Conservation (phyloP, 2,113 vertebrate genomes). For the Mormyrus lacerda region DNA sequence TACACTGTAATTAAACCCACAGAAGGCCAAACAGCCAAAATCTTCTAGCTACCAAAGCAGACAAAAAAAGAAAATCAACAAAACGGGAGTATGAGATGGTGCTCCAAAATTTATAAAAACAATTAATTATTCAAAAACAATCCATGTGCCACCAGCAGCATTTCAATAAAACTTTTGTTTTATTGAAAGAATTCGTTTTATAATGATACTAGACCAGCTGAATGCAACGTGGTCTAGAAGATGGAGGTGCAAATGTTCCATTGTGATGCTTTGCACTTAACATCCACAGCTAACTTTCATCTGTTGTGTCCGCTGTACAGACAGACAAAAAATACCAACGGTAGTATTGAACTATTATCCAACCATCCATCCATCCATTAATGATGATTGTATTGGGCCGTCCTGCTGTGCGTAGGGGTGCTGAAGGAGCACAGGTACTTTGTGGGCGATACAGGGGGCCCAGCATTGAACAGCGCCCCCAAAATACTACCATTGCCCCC, state of each 20-base stretch:
- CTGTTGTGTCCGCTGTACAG: neutral
- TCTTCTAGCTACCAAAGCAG: conserved; percentile 34
- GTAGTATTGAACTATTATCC: neutral
- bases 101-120: neutral
- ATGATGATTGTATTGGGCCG: neutral
- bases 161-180: neutral
- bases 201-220: neutral
- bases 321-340: neutral
- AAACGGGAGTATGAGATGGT: neutral
- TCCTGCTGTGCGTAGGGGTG: neutral
- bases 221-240: neutral
- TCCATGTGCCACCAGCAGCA: neutral
- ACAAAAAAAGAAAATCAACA: neutral
- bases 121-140: neutral
- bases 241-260: neutral
- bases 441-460: neutral
- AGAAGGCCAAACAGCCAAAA: conserved; percentile 58
- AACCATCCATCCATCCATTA: neutral
- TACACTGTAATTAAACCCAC: conserved; percentile 34
- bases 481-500: too few species aligned
- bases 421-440: neutral
- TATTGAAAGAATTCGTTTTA: neutral
- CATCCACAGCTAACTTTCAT: neutral
- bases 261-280: neutral
- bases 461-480: neutral